Percentiles rank a stretch among this genome's conserved stretches.
These are phyloP conservation scores for Odiellus spinosus DNA, from an alignment of 2,888 invertebrate genomes.

Conservation along the genomic window DNA sequence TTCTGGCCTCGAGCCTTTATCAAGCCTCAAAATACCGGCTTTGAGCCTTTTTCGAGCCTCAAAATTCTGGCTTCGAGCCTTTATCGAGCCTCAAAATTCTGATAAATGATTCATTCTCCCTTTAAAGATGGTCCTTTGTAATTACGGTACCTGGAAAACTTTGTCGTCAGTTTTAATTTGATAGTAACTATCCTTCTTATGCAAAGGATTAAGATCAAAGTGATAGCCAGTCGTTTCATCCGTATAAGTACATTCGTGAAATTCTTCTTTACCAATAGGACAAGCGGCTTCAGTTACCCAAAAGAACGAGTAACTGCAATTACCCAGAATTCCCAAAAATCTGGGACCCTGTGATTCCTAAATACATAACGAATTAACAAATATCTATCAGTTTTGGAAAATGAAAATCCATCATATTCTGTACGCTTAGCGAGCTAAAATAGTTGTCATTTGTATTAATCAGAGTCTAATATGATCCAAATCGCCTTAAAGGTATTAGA, in stretches of 20 bases:
- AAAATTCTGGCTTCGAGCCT: too few relatives aligned
- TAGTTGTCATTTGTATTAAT: too few relatives aligned
- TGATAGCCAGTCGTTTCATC: slow-evolving; percentile 20
- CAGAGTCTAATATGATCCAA: too few relatives aligned
- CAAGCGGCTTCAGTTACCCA: slow-evolving; percentile 28
- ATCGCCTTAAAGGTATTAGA: too few relatives aligned
- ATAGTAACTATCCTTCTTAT: slow-evolving; percentile 21
- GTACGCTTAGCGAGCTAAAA: too few relatives aligned
- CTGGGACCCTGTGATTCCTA: slow-evolving; percentile 2
- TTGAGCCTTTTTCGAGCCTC: too few relatives aligned
- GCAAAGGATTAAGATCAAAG: slow-evolving; percentile 24
- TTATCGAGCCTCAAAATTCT: too few relatives aligned
- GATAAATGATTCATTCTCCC: too few relatives aligned
- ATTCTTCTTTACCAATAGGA: slow-evolving; percentile 17
- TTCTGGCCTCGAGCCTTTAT: too few relatives aligned
- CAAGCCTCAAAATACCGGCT: too few relatives aligned
- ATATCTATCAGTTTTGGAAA: neutral
- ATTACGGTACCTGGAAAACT: slow-evolving; percentile 1
- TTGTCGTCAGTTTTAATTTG: slow-evolving; percentile 11
- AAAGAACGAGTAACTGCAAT: slow-evolving; percentile 24
- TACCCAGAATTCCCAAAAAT: slow-evolving; percentile 18
- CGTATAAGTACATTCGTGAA: slow-evolving; percentile 18
- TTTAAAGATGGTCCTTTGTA: too few relatives aligned
- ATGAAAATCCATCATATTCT: too few relatives aligned
- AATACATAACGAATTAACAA: neutral